Conservation (phyloP, 2,888 invertebrate genomes). For the Spilosoma lubricipeda region DNA sequence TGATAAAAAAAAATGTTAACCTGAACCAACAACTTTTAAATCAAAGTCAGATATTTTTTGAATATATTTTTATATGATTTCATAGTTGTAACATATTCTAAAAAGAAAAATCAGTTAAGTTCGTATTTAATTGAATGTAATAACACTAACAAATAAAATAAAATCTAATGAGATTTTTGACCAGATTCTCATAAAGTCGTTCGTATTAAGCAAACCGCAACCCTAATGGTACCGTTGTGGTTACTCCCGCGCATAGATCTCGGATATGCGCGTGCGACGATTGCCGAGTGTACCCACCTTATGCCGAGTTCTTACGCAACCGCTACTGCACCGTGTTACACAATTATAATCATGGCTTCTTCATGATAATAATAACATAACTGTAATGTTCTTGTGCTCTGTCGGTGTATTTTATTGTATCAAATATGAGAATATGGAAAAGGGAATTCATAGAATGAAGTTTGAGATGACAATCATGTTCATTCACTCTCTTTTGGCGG, state of each 20-base stretch:
- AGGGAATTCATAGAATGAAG: background rate
- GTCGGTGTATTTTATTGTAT: constrained; percentile 32
- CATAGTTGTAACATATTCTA: background rate
- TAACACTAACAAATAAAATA: background rate
- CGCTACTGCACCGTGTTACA: constrained; percentile 40
- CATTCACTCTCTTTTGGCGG: background rate
- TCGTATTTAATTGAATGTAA: too few relatives aligned
- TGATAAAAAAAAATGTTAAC: background rate
- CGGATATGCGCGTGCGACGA: constrained; percentile 48
- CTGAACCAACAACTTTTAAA: background rate
- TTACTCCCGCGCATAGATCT: constrained; percentile 46
- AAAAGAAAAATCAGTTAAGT: background rate
- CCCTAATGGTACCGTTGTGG: constrained; percentile 41
- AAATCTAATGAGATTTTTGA: background rate
- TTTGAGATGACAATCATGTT: background rate
- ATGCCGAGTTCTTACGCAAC: constrained; percentile 32
- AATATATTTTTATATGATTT: background rate
- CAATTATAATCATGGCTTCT: constrained; percentile 48
- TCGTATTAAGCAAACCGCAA: constrained; percentile 34
- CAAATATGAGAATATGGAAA: constrained; percentile 19
- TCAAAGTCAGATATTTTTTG: background rate
- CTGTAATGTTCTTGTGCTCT: constrained; percentile 24
- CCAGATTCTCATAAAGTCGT: background rate
- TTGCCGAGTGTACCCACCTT: constrained; percentile 25
- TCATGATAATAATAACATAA: constrained; percentile 50